phyloP scores from a whole-genome alignment of 2,888 invertebrate species.

The Napeogenes sylphis region DNA sequence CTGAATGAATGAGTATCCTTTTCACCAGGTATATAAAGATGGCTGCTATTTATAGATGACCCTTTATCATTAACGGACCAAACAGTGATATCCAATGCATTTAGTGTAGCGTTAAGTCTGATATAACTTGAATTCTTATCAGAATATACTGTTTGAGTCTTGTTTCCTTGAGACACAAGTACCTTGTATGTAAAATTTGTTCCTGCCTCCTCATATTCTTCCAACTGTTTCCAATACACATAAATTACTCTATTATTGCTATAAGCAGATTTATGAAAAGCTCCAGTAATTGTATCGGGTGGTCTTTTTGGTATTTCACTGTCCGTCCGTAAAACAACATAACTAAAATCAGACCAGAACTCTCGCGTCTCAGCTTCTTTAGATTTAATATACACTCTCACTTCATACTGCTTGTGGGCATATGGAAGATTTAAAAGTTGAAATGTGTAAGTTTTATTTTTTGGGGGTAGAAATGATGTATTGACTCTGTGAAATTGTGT shows the following conservation, averaged over 20 bases:
- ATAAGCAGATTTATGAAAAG: constrained; percentile 81
- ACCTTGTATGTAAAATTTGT: constrained; percentile 84
- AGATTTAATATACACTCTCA: constrained; percentile 83
- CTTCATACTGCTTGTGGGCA: constrained; percentile 83
- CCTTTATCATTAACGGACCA: constrained; percentile 80
- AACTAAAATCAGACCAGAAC: constrained; percentile 84
- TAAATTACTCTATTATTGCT: constrained; percentile 78
- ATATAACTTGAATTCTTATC: constrained; percentile 79
- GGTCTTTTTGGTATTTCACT: constrained; percentile 80
- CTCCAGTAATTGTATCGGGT: constrained; percentile 84
- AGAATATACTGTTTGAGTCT: constrained; percentile 53
- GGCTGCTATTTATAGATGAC: constrained; percentile 73
- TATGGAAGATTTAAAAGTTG: constrained; percentile 78
- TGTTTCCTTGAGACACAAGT: constrained; percentile 52
- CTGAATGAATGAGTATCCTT: constrained; percentile 65
- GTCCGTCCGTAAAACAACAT: constrained; percentile 78
- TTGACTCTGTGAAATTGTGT: constrained; percentile 62
- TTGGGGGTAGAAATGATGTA: constrained; percentile 49
- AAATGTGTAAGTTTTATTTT: constrained; percentile 57
- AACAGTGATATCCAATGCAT: constrained; percentile 74
- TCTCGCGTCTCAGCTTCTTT: constrained; percentile 71
- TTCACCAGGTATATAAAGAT: constrained; percentile 79
- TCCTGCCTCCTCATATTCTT: constrained; percentile 83
- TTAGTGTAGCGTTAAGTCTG: constrained; percentile 71
- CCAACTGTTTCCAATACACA: constrained; percentile 88